Evolutionary conservation across 2,797 vertebrate species (phyloP), one percentile per base, ranked within the genome.

Genomic region (Squalus acanthias): DNA sequence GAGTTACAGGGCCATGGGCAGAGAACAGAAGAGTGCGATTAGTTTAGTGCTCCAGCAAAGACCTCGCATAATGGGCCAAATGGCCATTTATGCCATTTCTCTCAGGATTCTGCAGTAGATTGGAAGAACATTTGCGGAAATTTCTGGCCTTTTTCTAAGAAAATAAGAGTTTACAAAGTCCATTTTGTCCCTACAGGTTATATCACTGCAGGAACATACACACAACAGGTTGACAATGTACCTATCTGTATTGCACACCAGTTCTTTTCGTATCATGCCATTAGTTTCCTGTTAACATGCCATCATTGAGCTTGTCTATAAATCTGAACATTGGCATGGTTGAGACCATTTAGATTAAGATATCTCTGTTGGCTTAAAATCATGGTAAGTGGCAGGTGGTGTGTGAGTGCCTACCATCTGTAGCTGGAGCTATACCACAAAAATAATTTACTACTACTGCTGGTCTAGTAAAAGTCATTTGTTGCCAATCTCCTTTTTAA

Each of bases 381-480:
- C 94, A 76, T 76, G 33, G 46, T 26, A 50, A 95, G 94, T 95
- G 94, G 94, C 94, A 95, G 94, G 72, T 95, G 67, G 70, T 95
- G 26, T 53, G n/a, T 93, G 91, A 93, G n/a, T 93, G 65, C n/a
- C 65, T 46, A 93, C 91, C 69, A 95, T 95, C 67, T 95, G 94
- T 33, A 60, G 26, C 94, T 72, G 60, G 70, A 57, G 29, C 70
- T 76, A 95, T 57, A 76, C 46, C 50, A 72, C 46, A 57, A 95
- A 92, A 76, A 57, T 93, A 93, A 69, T 69, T 69, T 67, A 93
- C 65, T 93, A 46, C 20, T 39, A 46, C 63, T 69, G 65, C 46
- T 93, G 65, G 91, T 93, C 91, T 24, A 69, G 91, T 93, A 46
- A 93, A 93, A 24, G 6, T 57, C 6, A 95, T 95, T 70, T 60